Evolutionary conservation across 2,888 invertebrate species (phyloP).

Genomic region (Rhaphigaster nebulosa): DNA sequence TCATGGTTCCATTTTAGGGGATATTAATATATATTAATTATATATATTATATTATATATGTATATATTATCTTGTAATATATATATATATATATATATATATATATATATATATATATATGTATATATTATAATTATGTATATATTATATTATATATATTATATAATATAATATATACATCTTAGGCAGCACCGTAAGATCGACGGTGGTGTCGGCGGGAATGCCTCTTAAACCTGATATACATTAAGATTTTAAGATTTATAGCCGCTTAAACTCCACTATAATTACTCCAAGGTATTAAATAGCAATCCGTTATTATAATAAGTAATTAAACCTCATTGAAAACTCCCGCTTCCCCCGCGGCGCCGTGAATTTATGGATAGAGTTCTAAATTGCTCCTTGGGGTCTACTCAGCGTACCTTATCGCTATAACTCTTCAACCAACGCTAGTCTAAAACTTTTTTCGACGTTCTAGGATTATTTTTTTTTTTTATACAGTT

Average conservation of each 20-base stretch:
- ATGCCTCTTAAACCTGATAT: background rate
- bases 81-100: too few relatives aligned
- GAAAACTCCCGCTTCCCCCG: background rate
- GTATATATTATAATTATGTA: too few relatives aligned
- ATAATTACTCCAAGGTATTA: background rate
- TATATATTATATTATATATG: too few relatives aligned
- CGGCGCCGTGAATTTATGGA: background rate
- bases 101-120: too few relatives aligned
- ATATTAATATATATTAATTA: too few relatives aligned
- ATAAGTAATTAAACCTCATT: conserved; percentile 21
- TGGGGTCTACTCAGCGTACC: background rate
- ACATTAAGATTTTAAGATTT: conserved; percentile 20
- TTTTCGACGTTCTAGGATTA: background rate
- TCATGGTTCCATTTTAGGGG: too few relatives aligned
- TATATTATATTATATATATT: too few relatives aligned
- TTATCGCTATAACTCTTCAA: conserved; percentile 17
- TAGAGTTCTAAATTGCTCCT: background rate
- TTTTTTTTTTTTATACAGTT: too few relatives aligned
- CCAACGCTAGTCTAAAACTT: background rate
- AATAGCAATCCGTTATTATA: conserved; percentile 4
- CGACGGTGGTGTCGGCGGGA: too few relatives aligned
- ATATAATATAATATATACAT: too few relatives aligned
- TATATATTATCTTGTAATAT: too few relatives aligned
- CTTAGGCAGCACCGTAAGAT: too few relatives aligned
- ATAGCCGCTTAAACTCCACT: background rate